phyloP scores from a whole-genome alignment of 2,888 invertebrate species.

The Aplocera efformata region DNA sequence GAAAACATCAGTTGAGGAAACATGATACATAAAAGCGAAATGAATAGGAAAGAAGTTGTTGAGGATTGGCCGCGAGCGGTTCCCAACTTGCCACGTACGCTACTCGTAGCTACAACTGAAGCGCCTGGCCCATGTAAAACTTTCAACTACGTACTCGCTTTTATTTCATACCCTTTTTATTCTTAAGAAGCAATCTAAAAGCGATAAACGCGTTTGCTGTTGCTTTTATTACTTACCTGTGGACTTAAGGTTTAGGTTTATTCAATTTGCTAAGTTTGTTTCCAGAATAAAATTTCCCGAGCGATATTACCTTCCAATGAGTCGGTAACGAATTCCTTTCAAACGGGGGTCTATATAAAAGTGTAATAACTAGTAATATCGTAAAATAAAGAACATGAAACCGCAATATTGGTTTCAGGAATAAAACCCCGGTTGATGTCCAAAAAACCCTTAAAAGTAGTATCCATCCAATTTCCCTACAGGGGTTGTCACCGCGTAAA shows the following conservation, averaged over 20 bases:
- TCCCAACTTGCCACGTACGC: conserved; percentile 34
- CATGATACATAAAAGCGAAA: conserved; percentile 35
- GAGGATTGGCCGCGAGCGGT: conserved; percentile 35
- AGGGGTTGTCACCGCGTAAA: conserved; percentile 72
- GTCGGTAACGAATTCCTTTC: conserved; percentile 14
- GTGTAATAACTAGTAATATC: conserved; percentile 49
- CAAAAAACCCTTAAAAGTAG: conserved; percentile 75
- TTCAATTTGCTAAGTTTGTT: conserved; percentile 4
- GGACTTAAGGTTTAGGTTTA: conserved; percentile 19
- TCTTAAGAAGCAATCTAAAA: conserved; percentile 41
- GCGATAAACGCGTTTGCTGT: conserved; percentile 45
- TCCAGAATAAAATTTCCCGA: background rate
- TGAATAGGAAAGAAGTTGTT: conserved; percentile 50
- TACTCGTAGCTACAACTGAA: conserved; percentile 23
- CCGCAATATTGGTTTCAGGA: conserved; percentile 62
- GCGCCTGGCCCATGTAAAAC: conserved; percentile 51
- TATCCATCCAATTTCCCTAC: conserved; percentile 78
- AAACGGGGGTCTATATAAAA: conserved; percentile 28
- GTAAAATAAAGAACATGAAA: conserved; percentile 63
- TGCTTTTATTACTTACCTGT: conserved; percentile 40
- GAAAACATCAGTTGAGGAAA: conserved; percentile 45
- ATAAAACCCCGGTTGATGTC: conserved; percentile 68
- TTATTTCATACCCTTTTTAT: conserved; percentile 68
- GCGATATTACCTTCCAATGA: background rate
- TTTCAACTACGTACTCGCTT: conserved; percentile 54